A percentile compares a stretch with the other conserved stretches of the same genome.
These are phyloP conservation scores for Ophraella communa DNA, from an alignment of 2,888 invertebrate genomes.

Conservation along the genomic window DNA sequence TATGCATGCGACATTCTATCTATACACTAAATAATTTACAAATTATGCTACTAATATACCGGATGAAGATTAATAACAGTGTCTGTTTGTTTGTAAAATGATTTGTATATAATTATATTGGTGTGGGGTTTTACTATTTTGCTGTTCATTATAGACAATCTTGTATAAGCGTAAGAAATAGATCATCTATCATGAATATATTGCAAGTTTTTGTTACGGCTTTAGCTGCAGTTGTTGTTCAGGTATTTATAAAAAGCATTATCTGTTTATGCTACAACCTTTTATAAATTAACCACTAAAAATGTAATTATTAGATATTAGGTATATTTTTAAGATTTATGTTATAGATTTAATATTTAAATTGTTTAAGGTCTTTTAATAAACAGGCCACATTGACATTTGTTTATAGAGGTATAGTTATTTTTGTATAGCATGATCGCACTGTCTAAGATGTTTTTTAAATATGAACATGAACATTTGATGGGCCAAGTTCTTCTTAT, in stretches of 20 bases:
- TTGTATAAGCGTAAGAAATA: background rate
- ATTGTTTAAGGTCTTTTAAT: no score
- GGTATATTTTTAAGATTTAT: no score
- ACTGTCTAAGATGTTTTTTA: no score
- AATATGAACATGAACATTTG: no score
- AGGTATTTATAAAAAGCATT: background rate
- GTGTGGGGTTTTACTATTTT: background rate
- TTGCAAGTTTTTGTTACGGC: background rate
- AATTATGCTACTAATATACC: background rate
- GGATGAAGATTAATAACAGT: background rate
- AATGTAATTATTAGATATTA: no score
- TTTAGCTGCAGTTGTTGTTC: background rate
- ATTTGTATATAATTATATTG: background rate
- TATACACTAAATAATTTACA: background rate
- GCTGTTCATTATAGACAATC: background rate
- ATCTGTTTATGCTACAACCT: no score
- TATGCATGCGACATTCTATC: background rate
- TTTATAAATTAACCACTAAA: no score
- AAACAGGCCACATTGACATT: no score
- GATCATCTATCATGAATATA: background rate
- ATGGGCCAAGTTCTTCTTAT: no score
- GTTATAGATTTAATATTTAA: no score
- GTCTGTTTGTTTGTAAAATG: background rate
- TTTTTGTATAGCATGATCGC: no score
- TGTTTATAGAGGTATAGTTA: no score